Evolutionary conservation across 2,888 invertebrate genomes (phyloP).

Genomic region (Chrysomela aeneicollis): DNA sequence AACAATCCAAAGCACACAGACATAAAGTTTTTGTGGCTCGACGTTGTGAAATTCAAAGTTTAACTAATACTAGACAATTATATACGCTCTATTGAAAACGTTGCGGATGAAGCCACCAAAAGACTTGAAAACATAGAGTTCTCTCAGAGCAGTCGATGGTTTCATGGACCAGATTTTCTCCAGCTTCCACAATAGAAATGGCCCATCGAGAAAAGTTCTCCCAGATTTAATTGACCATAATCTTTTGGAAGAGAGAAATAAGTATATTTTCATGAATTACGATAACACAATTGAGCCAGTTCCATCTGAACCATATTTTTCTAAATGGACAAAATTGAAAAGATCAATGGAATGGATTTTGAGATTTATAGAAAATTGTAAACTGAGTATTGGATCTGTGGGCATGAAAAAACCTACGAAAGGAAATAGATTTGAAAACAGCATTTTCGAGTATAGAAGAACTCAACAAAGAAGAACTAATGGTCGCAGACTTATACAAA

Average conservation of each 20-base stretch:
- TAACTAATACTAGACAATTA: background rate
- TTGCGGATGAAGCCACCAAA: slow-evolving; percentile 7
- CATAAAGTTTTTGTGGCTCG: background rate
- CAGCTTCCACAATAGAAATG: background rate
- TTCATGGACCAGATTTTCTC: background rate
- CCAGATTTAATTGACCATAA: background rate
- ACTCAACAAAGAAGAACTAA: background rate
- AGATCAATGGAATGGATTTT: background rate
- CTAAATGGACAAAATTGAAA: slow-evolving; percentile 4
- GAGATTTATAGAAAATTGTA: background rate
- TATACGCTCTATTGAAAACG: background rate
- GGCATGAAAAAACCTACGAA: no score
- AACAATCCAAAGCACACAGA: slow-evolving; percentile 6
- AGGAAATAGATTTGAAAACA: no score
- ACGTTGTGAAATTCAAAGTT: no score
- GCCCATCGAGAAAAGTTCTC: background rate
- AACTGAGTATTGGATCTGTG: no score
- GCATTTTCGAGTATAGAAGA: background rate
- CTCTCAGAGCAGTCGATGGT: background rate
- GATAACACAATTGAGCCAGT: background rate
- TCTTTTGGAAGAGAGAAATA: background rate
- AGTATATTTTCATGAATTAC: background rate
- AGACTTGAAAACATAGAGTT: background rate
- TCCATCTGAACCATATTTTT: background rate
- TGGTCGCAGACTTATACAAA: background rate